Evolutionary conservation across 64 coral and sea anemone species (phyloP), one percentile per base, ranked within the genome.

Genomic region (Porites australiensis): DNA sequence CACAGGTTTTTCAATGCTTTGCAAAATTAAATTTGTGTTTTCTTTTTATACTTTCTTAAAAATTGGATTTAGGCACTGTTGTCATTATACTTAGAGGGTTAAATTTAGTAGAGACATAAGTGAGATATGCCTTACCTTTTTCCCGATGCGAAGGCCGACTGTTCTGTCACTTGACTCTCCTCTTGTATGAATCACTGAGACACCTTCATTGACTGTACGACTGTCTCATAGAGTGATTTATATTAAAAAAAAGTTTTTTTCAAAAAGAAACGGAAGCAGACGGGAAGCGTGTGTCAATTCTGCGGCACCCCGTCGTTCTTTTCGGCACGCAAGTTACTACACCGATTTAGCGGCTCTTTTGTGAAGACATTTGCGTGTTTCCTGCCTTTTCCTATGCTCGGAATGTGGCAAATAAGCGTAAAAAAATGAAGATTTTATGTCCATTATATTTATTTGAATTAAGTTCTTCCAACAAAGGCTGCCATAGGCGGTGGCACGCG

Each of bases 311-410:
- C 20, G 50, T 12, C 57, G 50, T 58, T 11, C 6, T 80, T 57
- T 80, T 43, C 22, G n/a, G 77, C 77, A 80, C 77, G 77, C 77
- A 80, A 60, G n/a, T 23, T 8, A 12, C 43, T 80, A 14, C 0
- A 11, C 23, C n/a, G 57, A 80, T 60, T 10, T 11, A 49, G 53
- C 53, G 52, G 77, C 57, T 6, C 55, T 62, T 80, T 80, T 80
- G 77, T 60, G 11, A 51, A 13, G 55, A 11, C 23, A 11, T 80
- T 59, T 80, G 77, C 53, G 77, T 80, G 77, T 12, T 61, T 61
- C 11, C 20, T 44, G 73, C 73, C 73, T 75, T 74, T 75, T 46
- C 46, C 18, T 50, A 16, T 44, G 13, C 73, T 2, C 73, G 5
- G 73, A 6, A 19, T 75, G 46, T 49, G 44, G 46, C 51, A 8